A percentile compares a stretch with the other conserved stretches of the same genome.
Evolutionary conservation across 2,113 vertebrate species (phyloP).

Genomic region (Trinectes maculatus): DNA sequence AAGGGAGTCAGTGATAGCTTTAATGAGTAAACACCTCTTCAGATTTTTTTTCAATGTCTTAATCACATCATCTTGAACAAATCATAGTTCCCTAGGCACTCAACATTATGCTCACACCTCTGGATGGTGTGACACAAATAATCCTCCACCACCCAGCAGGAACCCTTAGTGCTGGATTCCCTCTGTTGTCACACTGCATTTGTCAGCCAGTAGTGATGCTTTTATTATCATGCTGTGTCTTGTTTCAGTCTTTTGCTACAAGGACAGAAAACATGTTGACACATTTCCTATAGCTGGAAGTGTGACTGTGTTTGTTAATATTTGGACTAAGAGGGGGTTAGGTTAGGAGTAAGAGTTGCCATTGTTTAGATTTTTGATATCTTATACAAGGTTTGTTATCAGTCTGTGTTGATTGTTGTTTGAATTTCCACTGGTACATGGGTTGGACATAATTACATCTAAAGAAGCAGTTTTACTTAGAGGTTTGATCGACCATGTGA

Average conservation of each 20-base stretch:
- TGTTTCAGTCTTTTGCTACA: slow-evolving; percentile 14
- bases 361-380: not conserved
- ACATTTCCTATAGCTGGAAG: too few relatives aligned
- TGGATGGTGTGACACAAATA: slow-evolving; percentile 55
- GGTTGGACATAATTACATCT: not conserved
- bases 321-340: slow-evolving; percentile 6
- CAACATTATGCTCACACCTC: slow-evolving; percentile 51
- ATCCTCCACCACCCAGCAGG: slow-evolving; percentile 43
- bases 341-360: not conserved
- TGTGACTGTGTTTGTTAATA: slow-evolving; percentile 8
- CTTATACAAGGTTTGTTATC: not conserved
- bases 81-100: slow-evolving; percentile 26
- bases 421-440: not conserved
- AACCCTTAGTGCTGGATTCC: slow-evolving; percentile 32
- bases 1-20: too few relatives aligned
- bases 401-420: not conserved
- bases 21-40: not conserved
- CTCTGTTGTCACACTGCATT: slow-evolving; percentile 30
- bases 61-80: slow-evolving; percentile 40
- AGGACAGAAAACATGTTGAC: too few relatives aligned
- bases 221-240: slow-evolving; percentile 10
- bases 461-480: not conserved
- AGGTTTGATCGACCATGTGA: not conserved
- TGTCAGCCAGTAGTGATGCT: slow-evolving; percentile 31
- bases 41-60: not conserved